Percentiles rank a stretch among this genome's conserved stretches.
Conservation (phyloP, 2,797 vertebrate species). For the Scolopax bukidnonensis region DNA sequence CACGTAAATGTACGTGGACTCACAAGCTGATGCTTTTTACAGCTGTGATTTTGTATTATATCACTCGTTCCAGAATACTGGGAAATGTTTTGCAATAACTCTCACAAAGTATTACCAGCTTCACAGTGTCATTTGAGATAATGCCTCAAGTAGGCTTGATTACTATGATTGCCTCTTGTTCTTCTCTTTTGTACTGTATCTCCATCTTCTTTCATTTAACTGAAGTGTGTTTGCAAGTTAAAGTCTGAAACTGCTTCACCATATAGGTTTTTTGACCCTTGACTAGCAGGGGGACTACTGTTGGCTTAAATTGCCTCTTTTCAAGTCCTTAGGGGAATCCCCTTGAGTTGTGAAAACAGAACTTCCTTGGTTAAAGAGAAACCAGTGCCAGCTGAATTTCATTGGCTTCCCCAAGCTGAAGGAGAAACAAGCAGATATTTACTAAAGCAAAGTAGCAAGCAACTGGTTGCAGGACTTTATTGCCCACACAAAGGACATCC, state of each 20-base stretch:
- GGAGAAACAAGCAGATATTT: background rate
- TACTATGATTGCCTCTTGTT: background rate
- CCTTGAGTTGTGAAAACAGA: background rate
- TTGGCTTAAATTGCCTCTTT: background rate
- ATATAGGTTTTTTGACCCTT: background rate
- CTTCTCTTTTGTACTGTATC: background rate
- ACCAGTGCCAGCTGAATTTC: background rate
- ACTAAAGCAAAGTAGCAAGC: background rate
- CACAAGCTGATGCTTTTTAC: background rate
- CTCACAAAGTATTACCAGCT: background rate
- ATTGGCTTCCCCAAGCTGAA: background rate
- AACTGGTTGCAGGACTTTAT: background rate
- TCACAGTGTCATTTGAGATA: background rate
- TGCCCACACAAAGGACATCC: background rate
- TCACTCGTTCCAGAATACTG: background rate
- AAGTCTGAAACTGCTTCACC: background rate
- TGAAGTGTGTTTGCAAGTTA: background rate
- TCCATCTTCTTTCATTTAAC: background rate
- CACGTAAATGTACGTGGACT: background rate
- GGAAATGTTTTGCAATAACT: background rate
- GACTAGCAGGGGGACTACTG: background rate
- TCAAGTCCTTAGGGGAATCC: background rate
- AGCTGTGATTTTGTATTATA: background rate
- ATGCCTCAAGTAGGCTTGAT: background rate
- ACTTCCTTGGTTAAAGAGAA: background rate